Evolutionary conservation across 2,797 vertebrate genomes (phyloP), one percentile per base, ranked within the genome.

Genomic region (Setipinna tenuifilis): DNA sequence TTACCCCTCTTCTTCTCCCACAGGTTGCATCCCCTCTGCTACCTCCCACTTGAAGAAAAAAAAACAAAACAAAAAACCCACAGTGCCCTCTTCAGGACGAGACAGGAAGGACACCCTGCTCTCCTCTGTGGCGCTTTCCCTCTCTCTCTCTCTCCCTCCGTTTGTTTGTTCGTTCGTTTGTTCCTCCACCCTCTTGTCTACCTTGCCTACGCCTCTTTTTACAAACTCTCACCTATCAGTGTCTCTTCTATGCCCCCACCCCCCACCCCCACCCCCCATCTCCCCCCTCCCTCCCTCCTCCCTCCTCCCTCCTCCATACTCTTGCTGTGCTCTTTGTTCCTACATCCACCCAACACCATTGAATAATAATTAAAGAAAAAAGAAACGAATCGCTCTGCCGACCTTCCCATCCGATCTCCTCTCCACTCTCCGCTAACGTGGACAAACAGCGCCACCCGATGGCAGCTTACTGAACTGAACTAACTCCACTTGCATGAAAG

Each of bases 281-380:
- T n/a, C 80, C 17, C 75, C 86, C 83, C 81, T 78, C 68, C 46
- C 78, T 41, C 7, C 12, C 50, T 5, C 75, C 35, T 10, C 35
- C 21, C 46, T 28, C 46, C 80, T n/a, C 17, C 75, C 86, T 83
- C 81, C 81, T 58, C 46, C 78, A 35, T 41, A 25, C 83, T 78
- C 82, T 85, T 88, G 82, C 87, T 87, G 82, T 87, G 82, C 84
- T 46, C 86, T 83, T 44, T 84, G 41, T 50, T 12, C 85, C 82
- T 4, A 80, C 58, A 44, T 82, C 41, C 54, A 12, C 57, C 71
- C 65, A 85, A 50, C 85, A 58, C 83, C 31, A 57, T 58, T 62
- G 54, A 7, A 54, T 3, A 54, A 54, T 3, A 54, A 68, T 31
- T 31, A 21, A 21, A 61, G 3, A 31, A 68, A 28, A 25, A 0